phyloP scores from a whole-genome alignment of 2,797 vertebrate genomes.

The Lithobates sylvaticus region DNA sequence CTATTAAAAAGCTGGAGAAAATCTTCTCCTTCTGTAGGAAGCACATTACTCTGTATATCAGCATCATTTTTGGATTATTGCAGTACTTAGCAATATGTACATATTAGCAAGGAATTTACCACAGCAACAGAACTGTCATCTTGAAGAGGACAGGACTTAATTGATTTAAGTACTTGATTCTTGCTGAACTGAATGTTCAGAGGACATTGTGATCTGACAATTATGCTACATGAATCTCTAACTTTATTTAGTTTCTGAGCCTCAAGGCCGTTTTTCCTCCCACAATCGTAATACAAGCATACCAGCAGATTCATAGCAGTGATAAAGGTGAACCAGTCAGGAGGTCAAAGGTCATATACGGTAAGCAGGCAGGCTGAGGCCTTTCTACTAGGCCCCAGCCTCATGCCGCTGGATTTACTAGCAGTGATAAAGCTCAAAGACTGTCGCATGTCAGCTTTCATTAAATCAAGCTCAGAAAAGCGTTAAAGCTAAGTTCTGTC shows the following conservation, averaged over 20 bases:
- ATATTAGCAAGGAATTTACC: background rate
- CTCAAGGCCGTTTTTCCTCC: background rate
- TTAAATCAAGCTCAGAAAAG: slow-evolving; percentile 56
- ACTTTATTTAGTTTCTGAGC: background rate
- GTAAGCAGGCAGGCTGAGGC: background rate
- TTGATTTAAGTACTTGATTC: slow-evolving; percentile 10
- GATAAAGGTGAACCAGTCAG: background rate
- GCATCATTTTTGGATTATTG: background rate
- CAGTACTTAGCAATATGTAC: background rate
- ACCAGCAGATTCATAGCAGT: background rate
- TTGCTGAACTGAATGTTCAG: background rate
- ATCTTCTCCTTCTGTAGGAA: background rate
- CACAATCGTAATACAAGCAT: background rate
- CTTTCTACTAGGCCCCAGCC: background rate
- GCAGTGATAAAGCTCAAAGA: slow-evolving; percentile 62
- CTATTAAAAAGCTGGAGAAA: background rate
- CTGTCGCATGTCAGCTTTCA: slow-evolving; percentile 57
- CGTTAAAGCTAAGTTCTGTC: slow-evolving; percentile 57
- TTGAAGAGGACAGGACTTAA: background rate
- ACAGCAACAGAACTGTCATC: background rate
- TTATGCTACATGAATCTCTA: background rate
- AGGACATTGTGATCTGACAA: background rate
- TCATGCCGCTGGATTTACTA: slow-evolving; percentile 14
- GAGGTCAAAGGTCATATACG: slow-evolving; percentile 1
- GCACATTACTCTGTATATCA: background rate